These are phyloP conservation scores for Biston stratarius DNA, from an alignment of 2,888 invertebrate genomes.

Conservation along the genomic window DNA sequence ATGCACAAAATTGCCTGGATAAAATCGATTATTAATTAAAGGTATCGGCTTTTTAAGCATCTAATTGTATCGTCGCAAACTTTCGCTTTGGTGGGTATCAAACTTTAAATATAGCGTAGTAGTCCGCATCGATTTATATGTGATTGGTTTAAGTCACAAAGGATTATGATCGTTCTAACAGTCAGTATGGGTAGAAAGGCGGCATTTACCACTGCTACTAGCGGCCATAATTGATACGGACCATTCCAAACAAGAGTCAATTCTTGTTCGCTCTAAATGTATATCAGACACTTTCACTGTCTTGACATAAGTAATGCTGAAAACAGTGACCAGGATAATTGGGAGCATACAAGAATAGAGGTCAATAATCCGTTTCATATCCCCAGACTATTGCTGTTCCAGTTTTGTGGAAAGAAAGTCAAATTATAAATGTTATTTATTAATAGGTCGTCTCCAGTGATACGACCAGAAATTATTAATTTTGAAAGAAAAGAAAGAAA, in stretches of 20 bases:
- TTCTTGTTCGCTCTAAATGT: not conserved
- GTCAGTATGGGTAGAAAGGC: not conserved
- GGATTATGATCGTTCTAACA: not conserved
- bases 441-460: too few species aligned
- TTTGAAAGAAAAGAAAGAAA: too few species aligned
- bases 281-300: not conserved
- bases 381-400: constrained; percentile 14
- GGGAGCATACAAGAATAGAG: not conserved
- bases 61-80: too few species aligned
- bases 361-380: not conserved
- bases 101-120: not conserved
- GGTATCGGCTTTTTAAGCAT: too few species aligned
- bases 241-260: not conserved
- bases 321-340: not conserved
- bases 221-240: not conserved
- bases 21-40: not conserved
- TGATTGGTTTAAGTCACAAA: too few species aligned
- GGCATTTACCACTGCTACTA: not conserved
- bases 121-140: not conserved
- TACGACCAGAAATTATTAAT: too few species aligned
- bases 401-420: constrained; percentile 35
- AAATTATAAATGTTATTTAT: constrained; percentile 37
- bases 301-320: not conserved
- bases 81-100: not conserved
- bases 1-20: too few species aligned